Evolutionary conservation across 2,888 invertebrate genomes (phyloP), one percentile per base, ranked within the genome.

Genomic region (Diogma glabrata): DNA sequence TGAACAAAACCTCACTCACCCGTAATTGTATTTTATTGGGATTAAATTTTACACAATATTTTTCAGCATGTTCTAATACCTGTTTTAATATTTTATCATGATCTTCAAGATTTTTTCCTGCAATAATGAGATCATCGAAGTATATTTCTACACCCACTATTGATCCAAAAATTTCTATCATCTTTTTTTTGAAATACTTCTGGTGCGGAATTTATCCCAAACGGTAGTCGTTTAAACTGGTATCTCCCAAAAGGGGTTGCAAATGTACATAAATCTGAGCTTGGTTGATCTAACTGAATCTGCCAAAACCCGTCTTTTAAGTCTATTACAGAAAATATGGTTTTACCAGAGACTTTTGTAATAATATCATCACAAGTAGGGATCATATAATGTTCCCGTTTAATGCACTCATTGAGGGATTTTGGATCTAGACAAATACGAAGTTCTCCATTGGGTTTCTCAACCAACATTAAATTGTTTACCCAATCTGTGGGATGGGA

Each of bases 381-480:
- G 54, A 63, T 60, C 20, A 56, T 49, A 52, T 57, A 61, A 52
- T 63, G 57, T 49, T 59, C 57, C 0, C 60, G 46, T 45, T 58
- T 54, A 47, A 63, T 59, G 19, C 54, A 57, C 10, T 49, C 47
- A 52, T 61, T 62, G 2, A 61, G 55, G n/a, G 59, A 56, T 20
- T 55, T 59, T 49, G 57, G 57, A 54, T 60, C 57, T 20, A 59
- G 47, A 48, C 59, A 60, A 26, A 57, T 46, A n/a, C 56, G 51
- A 8, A 57, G 24, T 14, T 55, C 48, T 16, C 56, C 57, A 30
- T 56, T 58, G 16, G 57, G 38, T 24, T 59, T 57, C 47, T 59
- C 58, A 5, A 58, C 56, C 16, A 58, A 53, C n/a, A n/a, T n/a
- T n/a, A n/a, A n/a, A n/a, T n/a, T n/a, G n/a, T n/a, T n/a, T 12